Evolutionary conservation across 2,888 invertebrate genomes (phyloP).

Genomic region (Sinelater perroti): DNA sequence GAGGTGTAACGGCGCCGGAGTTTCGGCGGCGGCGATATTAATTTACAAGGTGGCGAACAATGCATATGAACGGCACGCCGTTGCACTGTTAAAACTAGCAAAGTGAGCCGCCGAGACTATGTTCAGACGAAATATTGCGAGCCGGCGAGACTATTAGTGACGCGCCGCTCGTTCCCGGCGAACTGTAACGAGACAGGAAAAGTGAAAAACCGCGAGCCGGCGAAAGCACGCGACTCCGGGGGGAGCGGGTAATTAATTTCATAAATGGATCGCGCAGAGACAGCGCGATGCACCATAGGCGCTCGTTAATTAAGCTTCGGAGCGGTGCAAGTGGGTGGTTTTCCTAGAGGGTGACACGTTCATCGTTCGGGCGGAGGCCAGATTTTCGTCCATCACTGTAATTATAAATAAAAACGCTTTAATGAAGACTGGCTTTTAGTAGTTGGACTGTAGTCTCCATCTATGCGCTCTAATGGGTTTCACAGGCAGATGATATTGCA

Average conservation of each 20-base stretch:
- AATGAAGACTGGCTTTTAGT: no score
- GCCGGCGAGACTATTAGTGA: slow-evolving; percentile 5
- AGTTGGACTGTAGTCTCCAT: no score
- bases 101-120: slow-evolving; percentile 36
- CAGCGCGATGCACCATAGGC: no score
- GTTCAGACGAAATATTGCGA: slow-evolving; percentile 31
- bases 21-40: slow-evolving; percentile 22
- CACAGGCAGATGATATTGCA: no score
- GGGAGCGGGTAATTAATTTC: slow-evolving; percentile 4
- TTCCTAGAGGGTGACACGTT: no score
- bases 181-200: background rate
- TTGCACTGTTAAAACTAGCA: slow-evolving; percentile 33
- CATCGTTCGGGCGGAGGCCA: no score
- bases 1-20: slow-evolving; percentile 22
- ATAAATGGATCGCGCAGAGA: slow-evolving; percentile 2
- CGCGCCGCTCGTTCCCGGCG: background rate
- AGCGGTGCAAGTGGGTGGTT: no score
- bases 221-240: background rate
- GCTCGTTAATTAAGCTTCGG: no score
- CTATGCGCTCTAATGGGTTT: no score
- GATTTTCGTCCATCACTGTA: no score
- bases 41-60: slow-evolving; percentile 26
- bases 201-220: slow-evolving; percentile 6
- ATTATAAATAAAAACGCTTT: no score
- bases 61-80: slow-evolving; percentile 31